Evolutionary conservation across 1,140 invertebrate genomes (phyloP), one percentile per base, ranked within the genome.

Genomic region (Camponotus vicinus): DNA sequence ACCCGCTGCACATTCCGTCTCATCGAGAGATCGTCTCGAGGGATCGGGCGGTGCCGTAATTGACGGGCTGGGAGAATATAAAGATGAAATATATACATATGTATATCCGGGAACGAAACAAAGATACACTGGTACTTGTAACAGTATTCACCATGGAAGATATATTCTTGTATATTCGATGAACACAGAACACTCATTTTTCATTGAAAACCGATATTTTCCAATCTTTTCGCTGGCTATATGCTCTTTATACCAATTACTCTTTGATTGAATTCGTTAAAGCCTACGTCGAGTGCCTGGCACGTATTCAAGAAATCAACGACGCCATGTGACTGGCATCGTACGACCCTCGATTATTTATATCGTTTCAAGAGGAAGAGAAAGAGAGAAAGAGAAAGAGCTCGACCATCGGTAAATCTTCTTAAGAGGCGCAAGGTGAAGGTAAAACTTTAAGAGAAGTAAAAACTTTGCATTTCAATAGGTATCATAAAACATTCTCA

Each of bases 281-380:
- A 37, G 27, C 11, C 40, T 11, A 18, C 55, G 55, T 34, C 32
- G 27, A 80, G 64, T 70, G 15, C 78, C 27, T 83, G 79, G 79
- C 79, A 42, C 40, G 69, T 18, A 75, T 13, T 75, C 79, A 83
- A 83, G 52, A 83, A 83, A 73, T 83, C 55, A 83, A 75, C 66
- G 67, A 59, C 64, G 64, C 79, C 69, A 63, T 49, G 79, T 61
- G 69, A 83, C 79, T 83, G 40, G 79, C 37, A 45, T 57, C n/a
- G 21, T 55, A 59, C 67, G 79, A 82, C 69, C 55, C 55, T 83
- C 79, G 55, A 83, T 83, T 83, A 83, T 83, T 83, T 83, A 83
- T 83, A 83, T 49, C 79, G 27, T 1, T 40, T 40, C 3, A 40
- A 63, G 21, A 63, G 57, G 0, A 27, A 27, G 27, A 27, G 27